These are phyloP conservation scores for Ptilonorhynchus violaceus DNA, from an alignment of 2,113 vertebrate species.

Conservation along the genomic window DNA sequence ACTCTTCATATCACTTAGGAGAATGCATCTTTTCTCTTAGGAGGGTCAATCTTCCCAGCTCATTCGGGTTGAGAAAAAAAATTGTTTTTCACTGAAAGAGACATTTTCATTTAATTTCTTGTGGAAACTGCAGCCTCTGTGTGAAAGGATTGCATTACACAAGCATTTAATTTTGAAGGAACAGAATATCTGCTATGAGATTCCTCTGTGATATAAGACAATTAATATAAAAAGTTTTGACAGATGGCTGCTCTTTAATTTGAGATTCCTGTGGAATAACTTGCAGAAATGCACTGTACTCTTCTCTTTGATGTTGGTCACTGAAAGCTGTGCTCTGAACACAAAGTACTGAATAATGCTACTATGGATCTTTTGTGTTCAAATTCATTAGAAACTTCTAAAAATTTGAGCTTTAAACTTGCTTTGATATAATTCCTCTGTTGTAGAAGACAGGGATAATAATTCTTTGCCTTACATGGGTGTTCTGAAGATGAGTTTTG, in stretches of 20 bases:
- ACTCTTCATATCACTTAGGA: background rate
- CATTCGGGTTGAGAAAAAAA: background rate
- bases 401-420: background rate
- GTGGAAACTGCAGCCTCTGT: background rate
- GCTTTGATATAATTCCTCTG: background rate
- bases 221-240: background rate
- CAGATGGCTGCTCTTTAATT: background rate
- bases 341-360: background rate
- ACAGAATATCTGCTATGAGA: background rate
- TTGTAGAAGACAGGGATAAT: background rate
- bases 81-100: background rate
- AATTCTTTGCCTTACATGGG: background rate
- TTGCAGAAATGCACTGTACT: background rate
- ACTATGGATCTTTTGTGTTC: background rate
- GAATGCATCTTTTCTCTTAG: background rate
- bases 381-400: background rate
- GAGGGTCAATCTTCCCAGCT: background rate
- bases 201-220: background rate
- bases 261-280: background rate
- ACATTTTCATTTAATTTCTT: background rate
- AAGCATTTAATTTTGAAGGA: background rate
- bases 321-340: background rate
- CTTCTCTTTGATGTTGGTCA: background rate
- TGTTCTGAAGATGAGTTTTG: background rate
- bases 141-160: background rate